Conservation (phyloP, 2,888 invertebrate species). For the Ochropacha duplaris region DNA sequence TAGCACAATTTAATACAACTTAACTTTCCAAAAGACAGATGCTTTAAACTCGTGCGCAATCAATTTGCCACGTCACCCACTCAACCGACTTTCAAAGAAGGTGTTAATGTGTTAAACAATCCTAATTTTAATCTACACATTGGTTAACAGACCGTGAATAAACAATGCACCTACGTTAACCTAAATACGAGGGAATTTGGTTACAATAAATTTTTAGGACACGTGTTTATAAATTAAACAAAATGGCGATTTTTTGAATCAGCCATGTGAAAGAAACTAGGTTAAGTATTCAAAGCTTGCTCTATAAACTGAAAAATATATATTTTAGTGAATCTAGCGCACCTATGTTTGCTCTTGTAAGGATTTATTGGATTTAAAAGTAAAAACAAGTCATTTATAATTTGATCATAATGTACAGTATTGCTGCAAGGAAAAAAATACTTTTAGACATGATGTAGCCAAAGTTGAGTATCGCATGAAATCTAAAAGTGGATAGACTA, state of each 20-base stretch:
- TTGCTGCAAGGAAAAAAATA: too few relatives aligned
- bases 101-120: constrained; percentile 37
- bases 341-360: too few relatives aligned
- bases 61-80: constrained; percentile 25
- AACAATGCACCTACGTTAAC: constrained; percentile 26
- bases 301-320: background rate
- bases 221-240: background rate
- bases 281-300: background rate
- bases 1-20: background rate
- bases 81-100: constrained; percentile 5
- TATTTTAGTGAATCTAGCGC: too few relatives aligned
- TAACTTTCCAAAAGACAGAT: constrained; percentile 4
- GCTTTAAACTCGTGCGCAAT: constrained; percentile 16
- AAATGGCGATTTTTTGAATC: background rate
- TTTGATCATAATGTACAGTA: too few relatives aligned
- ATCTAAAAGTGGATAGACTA: too few relatives aligned
- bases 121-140: constrained; percentile 41
- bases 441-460: too few relatives aligned
- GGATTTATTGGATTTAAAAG: too few relatives aligned
- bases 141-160: constrained; percentile 28
- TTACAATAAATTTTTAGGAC: background rate
- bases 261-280: background rate
- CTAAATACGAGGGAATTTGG: background rate
- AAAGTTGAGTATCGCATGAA: too few relatives aligned
- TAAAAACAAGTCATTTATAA: too few relatives aligned